Conservation (phyloP, 2,113 vertebrate species). For the Rallus limicola region DNA sequence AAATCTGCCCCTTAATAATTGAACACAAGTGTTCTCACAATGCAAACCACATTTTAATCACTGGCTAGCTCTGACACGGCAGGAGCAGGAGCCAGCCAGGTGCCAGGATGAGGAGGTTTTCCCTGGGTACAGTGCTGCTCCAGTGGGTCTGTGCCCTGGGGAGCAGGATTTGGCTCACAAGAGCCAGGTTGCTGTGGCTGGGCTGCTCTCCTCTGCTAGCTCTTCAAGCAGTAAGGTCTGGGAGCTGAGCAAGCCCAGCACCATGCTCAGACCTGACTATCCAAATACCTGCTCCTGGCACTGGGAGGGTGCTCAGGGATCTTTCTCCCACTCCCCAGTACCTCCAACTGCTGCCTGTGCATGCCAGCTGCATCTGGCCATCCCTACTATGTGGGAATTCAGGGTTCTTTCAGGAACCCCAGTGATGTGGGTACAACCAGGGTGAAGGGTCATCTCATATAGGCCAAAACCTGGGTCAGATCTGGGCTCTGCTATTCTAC, state of each 20-base stretch:
- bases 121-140: accelerated
- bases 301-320: background rate
- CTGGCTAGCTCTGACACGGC: background rate
- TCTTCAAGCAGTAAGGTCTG: background rate
- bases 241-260: background rate
- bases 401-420: accelerated
- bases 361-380: background rate
- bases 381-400: accelerated
- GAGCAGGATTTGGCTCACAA: background rate
- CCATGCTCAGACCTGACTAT: background rate
- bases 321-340: accelerated
- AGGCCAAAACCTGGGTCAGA: background rate
- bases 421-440: background rate
- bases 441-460: background rate
- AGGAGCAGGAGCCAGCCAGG: accelerated
- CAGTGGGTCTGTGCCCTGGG: accelerated
- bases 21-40: background rate
- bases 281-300: background rate
- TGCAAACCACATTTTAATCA: background rate
- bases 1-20: background rate
- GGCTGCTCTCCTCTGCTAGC: background rate
- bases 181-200: background rate
- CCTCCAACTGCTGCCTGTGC: accelerated
- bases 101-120: background rate
- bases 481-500: background rate